Base-by-base conservation (phyloP, 1,140 invertebrate genomes). In the Monochamus saltuarius region DNA sequence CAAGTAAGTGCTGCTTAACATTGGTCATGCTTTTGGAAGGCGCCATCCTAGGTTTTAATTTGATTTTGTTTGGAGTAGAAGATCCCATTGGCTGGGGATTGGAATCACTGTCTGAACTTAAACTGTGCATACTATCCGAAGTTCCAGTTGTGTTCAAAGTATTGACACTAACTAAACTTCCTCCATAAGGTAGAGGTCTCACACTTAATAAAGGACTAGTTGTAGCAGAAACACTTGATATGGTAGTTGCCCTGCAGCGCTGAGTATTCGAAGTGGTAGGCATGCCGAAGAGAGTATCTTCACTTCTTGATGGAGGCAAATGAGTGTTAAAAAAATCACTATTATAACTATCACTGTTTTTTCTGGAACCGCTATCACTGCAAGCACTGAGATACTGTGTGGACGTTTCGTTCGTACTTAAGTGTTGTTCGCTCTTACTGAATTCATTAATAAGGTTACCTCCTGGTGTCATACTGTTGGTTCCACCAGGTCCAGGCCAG, bases 341-440 rank as follows among this genome's bases (percentile, higher is more conserved):
- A 57, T 74, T 79, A 55, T 77, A 77, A 34, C 85, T 85, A 1
- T 82, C 84, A 67, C 84, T 86, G 57, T 83, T 83, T 71, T 87
- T 87, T 29, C 85, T 77, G 0, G 82, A 78, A 37, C 81, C 84
- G 35, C 80, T 77, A 54, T 82, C 78, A 37, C 79, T 80, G 58
- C 73, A 79, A 36, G 72, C 77, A 56, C 72, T 81, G 36, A 78
- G 74, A 71, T 79, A 85, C 70, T 78, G 83, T 2, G 77, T 83
- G 46, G 75, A 80, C 61, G 57, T 55, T 78, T 82, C 81, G 39
- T 80, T 80, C 13, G 79, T 70, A 39, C 83, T 85, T 4, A 92
- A 70, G 60, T 92, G 89, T 72, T 92, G 89, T 65, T 93, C 90
- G 19, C 89, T 91, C 69, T 91, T 91, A 45, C 89, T 91, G 63